Percentiles rank a stretch among this genome's conserved stretches.
These are phyloP conservation scores for Chalcis sispes DNA, from an alignment of 2,888 invertebrate genomes.

Conservation along the genomic window DNA sequence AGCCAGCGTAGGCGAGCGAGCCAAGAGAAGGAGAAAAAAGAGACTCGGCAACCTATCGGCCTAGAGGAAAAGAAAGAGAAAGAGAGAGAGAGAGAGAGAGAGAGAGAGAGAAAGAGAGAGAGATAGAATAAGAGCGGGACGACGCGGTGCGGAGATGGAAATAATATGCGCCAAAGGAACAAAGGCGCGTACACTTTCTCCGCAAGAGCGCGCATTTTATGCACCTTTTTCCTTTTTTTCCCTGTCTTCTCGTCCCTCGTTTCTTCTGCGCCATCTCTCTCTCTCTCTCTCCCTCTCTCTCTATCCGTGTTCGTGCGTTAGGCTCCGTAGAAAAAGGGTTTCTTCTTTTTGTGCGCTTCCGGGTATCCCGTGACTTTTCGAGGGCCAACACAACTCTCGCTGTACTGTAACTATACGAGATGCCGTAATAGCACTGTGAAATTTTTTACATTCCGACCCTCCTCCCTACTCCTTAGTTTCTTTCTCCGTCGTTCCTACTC, in stretches of 20 bases:
- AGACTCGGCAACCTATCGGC: neutral
- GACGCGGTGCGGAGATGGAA: conserved; percentile 7
- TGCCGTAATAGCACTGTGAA: conserved; percentile 16
- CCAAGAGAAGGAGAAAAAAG: conserved; percentile 41
- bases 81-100: neutral
- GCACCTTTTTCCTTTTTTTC: conserved; percentile 14
- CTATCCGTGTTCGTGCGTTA: neutral
- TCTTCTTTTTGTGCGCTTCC: conserved; percentile 15
- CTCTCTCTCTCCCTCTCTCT: neutral
- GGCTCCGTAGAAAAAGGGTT: neutral
- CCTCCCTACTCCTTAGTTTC: neutral
- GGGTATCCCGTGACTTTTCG: conserved; percentile 18
- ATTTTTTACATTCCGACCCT: neutral
- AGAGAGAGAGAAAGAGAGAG: conserved; percentile 25
- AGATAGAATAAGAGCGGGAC: neutral
- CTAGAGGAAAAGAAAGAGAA: neutral
- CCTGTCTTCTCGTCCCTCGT: neutral
- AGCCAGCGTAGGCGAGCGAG: conserved; percentile 43
- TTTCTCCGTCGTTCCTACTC: neutral
- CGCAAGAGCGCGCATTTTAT: conserved; percentile 32
- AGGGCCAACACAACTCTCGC: too few relatives aligned
- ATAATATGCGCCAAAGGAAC: conserved; percentile 51
- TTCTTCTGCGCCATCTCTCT: neutral
- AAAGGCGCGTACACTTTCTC: conserved; percentile 44
- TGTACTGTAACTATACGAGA: neutral